Evolutionary conservation across 2,797 vertebrate genomes (phyloP), one percentile per base, ranked within the genome.

Genomic region (Enoplosus armatus): DNA sequence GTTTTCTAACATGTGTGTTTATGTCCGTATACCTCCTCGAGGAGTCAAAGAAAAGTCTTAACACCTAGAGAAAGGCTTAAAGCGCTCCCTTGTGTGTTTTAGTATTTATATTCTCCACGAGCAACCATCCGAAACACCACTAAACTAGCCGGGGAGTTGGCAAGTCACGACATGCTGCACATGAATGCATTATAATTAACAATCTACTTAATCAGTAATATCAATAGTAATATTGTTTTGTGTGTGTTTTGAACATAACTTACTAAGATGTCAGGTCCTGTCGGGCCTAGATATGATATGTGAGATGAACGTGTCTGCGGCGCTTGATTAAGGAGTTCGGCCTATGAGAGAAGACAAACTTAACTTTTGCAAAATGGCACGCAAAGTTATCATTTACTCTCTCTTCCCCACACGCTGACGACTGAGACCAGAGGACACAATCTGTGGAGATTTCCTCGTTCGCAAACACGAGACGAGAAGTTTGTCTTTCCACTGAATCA

Each of bases 401-500:
- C n/a, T 50, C 24, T 51, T 64, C 12, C 43, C 20, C 8, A 39
- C 41, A 56, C 26, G 6, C 24, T 16, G 37, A 59, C 35, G 41
- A 75, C 1, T 29, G 18, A 73, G 71, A 60, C 16, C 20, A 48
- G 50, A 76, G 27, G n/a, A 41, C 43, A 64, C 27, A 68, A 27
- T 80, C 74, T 72, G 74, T 41, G 53, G 50, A 58, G 31, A 31
- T 48, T 80, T 67, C 45, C 10, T 73, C 3, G 1, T 33, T 64
- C 45, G 68, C 72, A 72, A 77, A 77, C n/a, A 62, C n/a, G 63
- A 58, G 20, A 64, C 20, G 58, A 72, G 27, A 39, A 41, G 54
- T 81, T 86, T 64, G 56, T 85, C 54, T 79, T 80, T 84, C 53
- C 26, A 43, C 1, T 83, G 63, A 82, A 58, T 83, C 75, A 68